Base-by-base conservation (phyloP, 2,797 vertebrate species). In the Sitta carolinensis region DNA sequence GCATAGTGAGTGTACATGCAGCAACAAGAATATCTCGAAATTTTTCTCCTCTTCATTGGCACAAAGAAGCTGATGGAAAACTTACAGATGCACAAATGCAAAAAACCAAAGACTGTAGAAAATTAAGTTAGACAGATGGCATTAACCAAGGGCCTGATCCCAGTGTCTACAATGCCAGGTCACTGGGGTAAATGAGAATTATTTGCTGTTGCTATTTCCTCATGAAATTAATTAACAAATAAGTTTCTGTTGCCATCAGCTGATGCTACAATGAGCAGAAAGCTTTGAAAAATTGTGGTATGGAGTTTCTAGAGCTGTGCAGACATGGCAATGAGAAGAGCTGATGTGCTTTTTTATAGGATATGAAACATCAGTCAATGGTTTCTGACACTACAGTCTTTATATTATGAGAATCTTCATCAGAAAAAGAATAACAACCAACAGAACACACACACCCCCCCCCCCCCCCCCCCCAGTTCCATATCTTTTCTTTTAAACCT, bases 91-190 rank as follows among this genome's bases (percentile, higher is more conserved):
- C 93, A 85, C 78, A 94, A 97, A 93, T 95, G 52, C 94, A 79
- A 93, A 90, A 81, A 97, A 95, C 75, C 93, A 85, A 67, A 64
- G 68, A 93, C 96, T 95, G 93, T 84, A 93, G 90, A 95, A 97
- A 98, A 97, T 97, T 95, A 94, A 95, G 91, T 96, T 92, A 92
- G 95, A 96, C 84, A 97, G 75, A 87, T 97, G 87, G 93, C 78
- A 94, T 78, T 97, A 95, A 96, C 92, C 94, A 95, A 96, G 50
- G 43, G 52, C 82, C 75, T 97, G 86, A 96, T 97, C 89, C 68
- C 59, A 93, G 78, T 40, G 64, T 86, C 74, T 94, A 26, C 43
- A 90, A 17, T 91, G 84, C 34, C 87, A 91, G 73, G 74, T 87
- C 7, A 0, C 25, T 50, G 84, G 95, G 87, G 55, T 95, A 96